Evolutionary conservation across 2,888 invertebrate genomes (phyloP), one percentile per base, ranked within the genome.

Genomic region (Periphyllus acericola): DNA sequence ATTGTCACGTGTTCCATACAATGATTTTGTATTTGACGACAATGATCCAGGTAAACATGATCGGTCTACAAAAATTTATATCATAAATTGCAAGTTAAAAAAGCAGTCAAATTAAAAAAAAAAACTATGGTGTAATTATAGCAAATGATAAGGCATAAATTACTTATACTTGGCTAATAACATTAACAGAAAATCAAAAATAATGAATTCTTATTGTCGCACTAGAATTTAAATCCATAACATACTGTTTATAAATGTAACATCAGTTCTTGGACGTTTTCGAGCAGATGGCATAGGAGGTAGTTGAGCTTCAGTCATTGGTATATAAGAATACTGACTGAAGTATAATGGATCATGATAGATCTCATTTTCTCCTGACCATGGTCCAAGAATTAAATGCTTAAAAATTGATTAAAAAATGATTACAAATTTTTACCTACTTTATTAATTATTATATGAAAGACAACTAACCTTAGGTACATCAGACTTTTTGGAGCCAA

Each of bases 401-500:
- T 87, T 86, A 76, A 87, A 81, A 80, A 81, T 32, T 21, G 29
- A 60, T 75, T 74, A 81, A 81, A 34, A 76, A 34, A 76, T 32
- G 25, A 29, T 82, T 82, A 75, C 60, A 40, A 25, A 29, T 21
- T 84, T 66, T 78, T 85, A 46, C 76, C 32, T 40, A 46, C 32
- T 4, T 40, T 78, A 76, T 68, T 34, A 85, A 3, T 40, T 78
- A 76, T 68, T 34, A 85, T n/a, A 85, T 78, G n/a, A n/a, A 52
- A 84, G 14, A 34, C 9, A 60, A 81, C 87, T 87, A 80, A 87
- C 87, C 87, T 87, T 87, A 36, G 87, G 87, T 60, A 87, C 87
- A 87, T 87, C 87, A 81, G 87, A 87, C 66, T 87, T 87, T 87
- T 87, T 87, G 66, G 87, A 87, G 74, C 87, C 87, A 81, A 81